Evolutionary conservation across 2,888 invertebrate genomes (phyloP).

Genomic region (Aleiodes alternator): DNA sequence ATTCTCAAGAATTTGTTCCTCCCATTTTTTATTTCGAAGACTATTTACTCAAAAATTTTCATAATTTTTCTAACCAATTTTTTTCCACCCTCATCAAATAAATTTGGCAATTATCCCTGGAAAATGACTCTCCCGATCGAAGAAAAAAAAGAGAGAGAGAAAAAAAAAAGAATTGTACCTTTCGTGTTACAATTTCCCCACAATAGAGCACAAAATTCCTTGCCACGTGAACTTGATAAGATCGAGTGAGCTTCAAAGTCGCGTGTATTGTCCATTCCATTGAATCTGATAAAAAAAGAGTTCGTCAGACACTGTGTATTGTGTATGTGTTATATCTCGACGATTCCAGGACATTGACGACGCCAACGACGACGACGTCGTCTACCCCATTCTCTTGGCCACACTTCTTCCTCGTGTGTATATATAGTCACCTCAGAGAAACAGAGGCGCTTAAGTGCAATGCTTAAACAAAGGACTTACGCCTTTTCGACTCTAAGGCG

Average conservation of each 20-base stretch:
- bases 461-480: too few species aligned
- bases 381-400: slow-evolving; percentile 42
- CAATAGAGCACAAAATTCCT: slow-evolving; percentile 74
- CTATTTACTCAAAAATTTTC: too few species aligned
- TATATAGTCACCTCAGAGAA: too few species aligned
- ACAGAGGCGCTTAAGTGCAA: too few species aligned
- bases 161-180: neutral
- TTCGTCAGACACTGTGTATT: slow-evolving; percentile 42
- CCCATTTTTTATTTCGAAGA: too few species aligned
- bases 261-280: slow-evolving; percentile 70
- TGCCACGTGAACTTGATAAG: slow-evolving; percentile 69
- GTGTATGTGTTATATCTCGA: slow-evolving; percentile 54
- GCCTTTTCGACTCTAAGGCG: too few species aligned
- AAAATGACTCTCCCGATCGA: too few species aligned
- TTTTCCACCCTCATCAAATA: too few species aligned
- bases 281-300: slow-evolving; percentile 69
- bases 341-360: slow-evolving; percentile 41
- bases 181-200: slow-evolving; percentile 54
- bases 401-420: slow-evolving; percentile 48
- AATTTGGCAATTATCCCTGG: too few species aligned
- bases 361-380: neutral
- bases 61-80: too few species aligned
- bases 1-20: too few species aligned
- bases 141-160: neutral
- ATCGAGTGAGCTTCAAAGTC: slow-evolving; percentile 67